A percentile compares a stretch with the other conserved stretches of the same genome.
phyloP scores from a whole-genome alignment of 2,888 invertebrate genomes.

The Azorinus chamasolen region DNA sequence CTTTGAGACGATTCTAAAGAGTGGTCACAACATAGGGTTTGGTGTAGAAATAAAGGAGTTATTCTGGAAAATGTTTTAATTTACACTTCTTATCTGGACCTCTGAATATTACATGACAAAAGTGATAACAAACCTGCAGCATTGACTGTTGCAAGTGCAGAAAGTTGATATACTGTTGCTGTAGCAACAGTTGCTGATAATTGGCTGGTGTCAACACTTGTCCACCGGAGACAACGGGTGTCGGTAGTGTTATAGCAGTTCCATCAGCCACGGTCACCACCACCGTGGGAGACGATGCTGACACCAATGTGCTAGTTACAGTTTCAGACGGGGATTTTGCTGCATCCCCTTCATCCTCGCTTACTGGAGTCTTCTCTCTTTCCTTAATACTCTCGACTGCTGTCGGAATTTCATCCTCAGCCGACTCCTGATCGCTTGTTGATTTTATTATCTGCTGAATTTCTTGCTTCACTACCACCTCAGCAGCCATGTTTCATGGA shows the following conservation, averaged over 20 bases:
- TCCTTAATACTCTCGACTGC: conserved; percentile 39
- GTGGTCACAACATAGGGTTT: no score
- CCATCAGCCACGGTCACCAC: conserved; percentile 39
- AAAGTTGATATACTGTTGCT: conserved; percentile 75
- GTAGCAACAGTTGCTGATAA: conserved; percentile 63
- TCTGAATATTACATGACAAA: no score
- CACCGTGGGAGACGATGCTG: conserved; percentile 15
- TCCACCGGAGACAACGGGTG: conserved; percentile 27
- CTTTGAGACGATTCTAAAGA: no score
- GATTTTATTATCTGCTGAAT: neutral
- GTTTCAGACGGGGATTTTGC: conserved; percentile 1
- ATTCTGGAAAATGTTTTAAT: neutral
- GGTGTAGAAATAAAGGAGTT: no score
- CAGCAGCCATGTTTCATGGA: conserved; percentile 28
- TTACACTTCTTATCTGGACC: neutral
- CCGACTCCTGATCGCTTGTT: neutral
- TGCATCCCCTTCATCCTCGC: conserved; percentile 9
- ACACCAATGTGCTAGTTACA: conserved; percentile 5
- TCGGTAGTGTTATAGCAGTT: conserved; percentile 35
- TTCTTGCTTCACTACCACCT: conserved; percentile 43
- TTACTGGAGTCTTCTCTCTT: conserved; percentile 11
- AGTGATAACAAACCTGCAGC: conserved; percentile 69
- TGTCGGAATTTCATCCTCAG: conserved; percentile 24
- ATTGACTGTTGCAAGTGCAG: conserved; percentile 77
- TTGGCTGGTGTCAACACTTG: conserved; percentile 43